A percentile compares a stretch with the other conserved stretches of the same genome.
These are phyloP conservation scores for Ivindomyrus marchei DNA, from an alignment of 2,113 vertebrate species.

Conservation along the genomic window DNA sequence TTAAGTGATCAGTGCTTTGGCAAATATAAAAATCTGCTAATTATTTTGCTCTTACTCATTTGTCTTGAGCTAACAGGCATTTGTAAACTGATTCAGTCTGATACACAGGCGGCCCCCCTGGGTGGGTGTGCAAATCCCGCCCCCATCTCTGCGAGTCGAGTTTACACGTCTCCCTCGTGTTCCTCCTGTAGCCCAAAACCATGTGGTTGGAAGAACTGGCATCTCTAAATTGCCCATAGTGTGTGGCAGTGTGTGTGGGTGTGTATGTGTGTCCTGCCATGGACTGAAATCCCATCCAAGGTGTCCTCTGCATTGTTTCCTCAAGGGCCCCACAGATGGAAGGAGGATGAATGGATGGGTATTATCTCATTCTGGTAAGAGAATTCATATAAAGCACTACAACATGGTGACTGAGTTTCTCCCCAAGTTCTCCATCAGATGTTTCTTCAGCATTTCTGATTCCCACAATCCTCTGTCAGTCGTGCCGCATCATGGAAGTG, in stretches of 20 bases:
- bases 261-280: background rate
- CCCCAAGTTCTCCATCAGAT: background rate
- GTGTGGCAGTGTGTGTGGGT: background rate
- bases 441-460: background rate
- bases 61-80: background rate
- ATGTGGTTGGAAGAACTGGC: background rate
- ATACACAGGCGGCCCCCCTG: background rate
- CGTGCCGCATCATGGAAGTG: background rate
- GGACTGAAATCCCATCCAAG: background rate
- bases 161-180: background rate
- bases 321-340: background rate
- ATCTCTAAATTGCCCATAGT: background rate
- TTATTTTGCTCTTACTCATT: background rate
- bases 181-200: background rate
- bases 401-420: background rate
- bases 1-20: background rate
- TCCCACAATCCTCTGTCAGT: background rate
- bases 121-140: background rate
- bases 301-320: background rate
- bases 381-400: background rate
- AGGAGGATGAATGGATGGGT: background rate
- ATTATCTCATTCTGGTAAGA: background rate
- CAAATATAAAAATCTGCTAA: background rate
- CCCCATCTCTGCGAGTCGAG: background rate
- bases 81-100: background rate